Percentiles rank a stretch among this genome's conserved stretches.
Conservation (phyloP, 2,113 vertebrate genomes). For the Noctilio leporinus region DNA sequence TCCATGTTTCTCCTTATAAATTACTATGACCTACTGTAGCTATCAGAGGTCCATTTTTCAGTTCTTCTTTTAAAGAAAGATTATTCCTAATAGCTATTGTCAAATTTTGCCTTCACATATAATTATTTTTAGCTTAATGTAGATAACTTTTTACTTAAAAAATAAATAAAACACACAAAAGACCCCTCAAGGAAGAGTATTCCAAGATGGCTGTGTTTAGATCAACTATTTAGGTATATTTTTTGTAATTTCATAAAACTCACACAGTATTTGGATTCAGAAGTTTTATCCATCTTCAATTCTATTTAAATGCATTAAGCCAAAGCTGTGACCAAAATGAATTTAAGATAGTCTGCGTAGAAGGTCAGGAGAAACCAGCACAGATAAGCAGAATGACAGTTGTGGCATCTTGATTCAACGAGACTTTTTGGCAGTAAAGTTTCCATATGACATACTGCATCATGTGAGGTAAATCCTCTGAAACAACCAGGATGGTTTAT, state of each 20-base stretch:
- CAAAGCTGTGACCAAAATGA: neutral
- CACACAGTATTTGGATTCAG: neutral
- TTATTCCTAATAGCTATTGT: neutral
- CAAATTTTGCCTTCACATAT: neutral
- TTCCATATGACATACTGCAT: neutral
- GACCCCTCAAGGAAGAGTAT: neutral
- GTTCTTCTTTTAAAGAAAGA: neutral
- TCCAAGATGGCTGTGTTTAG: neutral
- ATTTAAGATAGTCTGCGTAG: neutral
- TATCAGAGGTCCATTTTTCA: neutral
- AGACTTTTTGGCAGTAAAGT: neutral
- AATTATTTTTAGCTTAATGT: neutral
- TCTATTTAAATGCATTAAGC: neutral
- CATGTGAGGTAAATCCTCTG: neutral
- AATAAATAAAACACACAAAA: neutral
- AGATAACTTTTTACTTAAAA: neutral
- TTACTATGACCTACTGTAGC: neutral
- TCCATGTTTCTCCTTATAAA: neutral
- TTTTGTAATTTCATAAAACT: conserved; percentile 5
- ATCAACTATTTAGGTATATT: neutral
- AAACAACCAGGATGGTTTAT: neutral
- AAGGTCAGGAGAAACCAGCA: neutral
- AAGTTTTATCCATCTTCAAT: neutral
- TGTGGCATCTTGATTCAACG: neutral
- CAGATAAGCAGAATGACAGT: neutral